A percentile compares a stretch with the other conserved stretches of the same genome.
Conservation (phyloP, 1,140 invertebrate genomes). For the Drosophila subpulchrella region DNA sequence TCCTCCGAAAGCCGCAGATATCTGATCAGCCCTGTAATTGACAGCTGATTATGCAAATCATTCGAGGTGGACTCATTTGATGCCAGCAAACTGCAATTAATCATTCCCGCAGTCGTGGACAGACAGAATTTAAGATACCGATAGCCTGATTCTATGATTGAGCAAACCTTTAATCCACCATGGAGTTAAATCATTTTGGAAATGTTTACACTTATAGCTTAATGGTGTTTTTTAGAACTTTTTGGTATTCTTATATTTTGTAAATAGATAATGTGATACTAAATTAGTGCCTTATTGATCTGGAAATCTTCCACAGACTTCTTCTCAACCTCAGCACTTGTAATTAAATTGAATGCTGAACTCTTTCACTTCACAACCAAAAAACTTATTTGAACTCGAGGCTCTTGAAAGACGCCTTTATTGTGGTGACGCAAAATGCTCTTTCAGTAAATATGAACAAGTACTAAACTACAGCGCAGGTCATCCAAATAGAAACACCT, state of each 20-base stretch:
- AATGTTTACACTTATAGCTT: too few species aligned
- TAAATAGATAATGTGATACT: too few species aligned
- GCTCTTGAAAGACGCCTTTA: conserved; percentile 44
- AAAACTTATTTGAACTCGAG: conserved; percentile 29
- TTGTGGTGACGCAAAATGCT: conserved; percentile 50
- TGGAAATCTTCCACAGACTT: too few species aligned
- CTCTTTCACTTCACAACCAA: conserved; percentile 28
- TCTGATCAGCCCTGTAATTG: conserved; percentile 59
- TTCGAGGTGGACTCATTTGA: conserved; percentile 40
- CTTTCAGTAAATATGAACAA: not conserved
- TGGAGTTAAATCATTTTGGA: too few species aligned
- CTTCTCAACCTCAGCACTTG: conserved; percentile 19
- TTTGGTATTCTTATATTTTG: too few species aligned
- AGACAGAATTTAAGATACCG: not conserved
- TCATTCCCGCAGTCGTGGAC: conserved; percentile 11
- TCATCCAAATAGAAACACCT: not conserved
- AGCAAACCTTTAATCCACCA: not conserved
- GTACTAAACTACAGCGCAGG: not conserved
- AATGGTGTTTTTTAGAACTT: too few species aligned
- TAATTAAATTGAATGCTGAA: conserved; percentile 59
- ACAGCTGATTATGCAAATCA: conserved; percentile 65
- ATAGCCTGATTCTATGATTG: conserved; percentile 1
- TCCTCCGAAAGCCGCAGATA: conserved; percentile 1
- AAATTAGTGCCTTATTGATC: too few species aligned
- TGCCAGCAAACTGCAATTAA: conserved; percentile 50